phyloP scores from a whole-genome alignment of 1,140 invertebrate species.

The Drepana arcuata region DNA sequence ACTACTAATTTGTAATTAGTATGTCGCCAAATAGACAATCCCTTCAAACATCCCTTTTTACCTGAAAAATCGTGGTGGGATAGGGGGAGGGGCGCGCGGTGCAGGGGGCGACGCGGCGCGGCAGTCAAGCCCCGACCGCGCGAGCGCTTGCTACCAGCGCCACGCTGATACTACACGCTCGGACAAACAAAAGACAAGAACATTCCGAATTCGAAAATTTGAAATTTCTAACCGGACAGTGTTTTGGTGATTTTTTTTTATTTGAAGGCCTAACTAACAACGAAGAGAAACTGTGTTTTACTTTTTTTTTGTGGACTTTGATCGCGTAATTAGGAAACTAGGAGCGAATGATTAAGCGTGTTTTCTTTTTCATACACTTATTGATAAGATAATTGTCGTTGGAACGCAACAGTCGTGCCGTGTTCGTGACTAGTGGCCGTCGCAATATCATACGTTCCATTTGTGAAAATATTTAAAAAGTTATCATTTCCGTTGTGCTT shows the following conservation, averaged over 20 bases:
- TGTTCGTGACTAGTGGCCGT: slow-evolving; percentile 36
- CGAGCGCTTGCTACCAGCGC: slow-evolving; percentile 19
- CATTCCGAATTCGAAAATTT: slow-evolving; percentile 19
- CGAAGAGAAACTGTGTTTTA: neutral
- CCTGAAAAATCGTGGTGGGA: slow-evolving; percentile 45
- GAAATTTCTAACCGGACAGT: neutral
- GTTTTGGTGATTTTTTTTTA: too few species aligned
- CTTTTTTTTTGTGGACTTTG: neutral
- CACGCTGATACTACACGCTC: slow-evolving; percentile 1
- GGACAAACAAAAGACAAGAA: slow-evolving; percentile 1
- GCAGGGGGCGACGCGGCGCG: slow-evolving; percentile 34
- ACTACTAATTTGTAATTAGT: slow-evolving; percentile 26
- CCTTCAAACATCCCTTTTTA: slow-evolving; percentile 38
- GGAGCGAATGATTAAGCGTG: slow-evolving; percentile 28
- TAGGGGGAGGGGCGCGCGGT: slow-evolving; percentile 33
- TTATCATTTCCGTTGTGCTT: slow-evolving; percentile 10
- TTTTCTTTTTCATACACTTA: slow-evolving; percentile 19
- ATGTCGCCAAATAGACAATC: slow-evolving; percentile 40
- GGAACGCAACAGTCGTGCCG: slow-evolving; percentile 31
- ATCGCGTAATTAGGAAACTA: slow-evolving; percentile 35
- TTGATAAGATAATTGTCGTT: slow-evolving; percentile 48
- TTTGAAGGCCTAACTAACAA: too few species aligned
- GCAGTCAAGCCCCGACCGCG: slow-evolving; percentile 42
- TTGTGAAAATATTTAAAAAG: slow-evolving; percentile 10
- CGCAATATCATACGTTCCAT: too few species aligned